These are phyloP conservation scores for Nanorana parkeri DNA, from an alignment of 2,113 vertebrate species.

Conservation along the genomic window DNA sequence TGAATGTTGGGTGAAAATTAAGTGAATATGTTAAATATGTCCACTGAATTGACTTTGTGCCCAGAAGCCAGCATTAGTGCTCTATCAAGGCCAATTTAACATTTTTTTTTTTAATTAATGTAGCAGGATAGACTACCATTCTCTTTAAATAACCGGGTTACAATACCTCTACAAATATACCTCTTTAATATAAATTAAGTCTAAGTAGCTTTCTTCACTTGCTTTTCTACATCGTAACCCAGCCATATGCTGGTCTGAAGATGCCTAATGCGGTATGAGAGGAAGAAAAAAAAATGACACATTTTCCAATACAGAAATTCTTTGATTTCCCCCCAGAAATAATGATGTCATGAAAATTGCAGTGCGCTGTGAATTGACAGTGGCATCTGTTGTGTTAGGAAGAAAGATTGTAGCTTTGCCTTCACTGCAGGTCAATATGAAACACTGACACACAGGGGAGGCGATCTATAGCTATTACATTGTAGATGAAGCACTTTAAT, in stretches of 20 bases:
- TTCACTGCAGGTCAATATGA: constrained; percentile 47
- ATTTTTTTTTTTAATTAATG: no score
- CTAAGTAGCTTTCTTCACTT: no score
- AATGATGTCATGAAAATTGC: constrained; percentile 45
- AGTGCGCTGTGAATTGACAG: constrained; percentile 43
- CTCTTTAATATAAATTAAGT: no score
- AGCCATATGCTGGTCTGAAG: neutral
- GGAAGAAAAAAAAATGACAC: neutral
- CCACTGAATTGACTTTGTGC: no score
- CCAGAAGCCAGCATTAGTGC: no score
- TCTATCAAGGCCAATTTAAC: no score
- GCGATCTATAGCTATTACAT: constrained; percentile 56
- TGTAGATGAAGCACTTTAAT: constrained; percentile 57
- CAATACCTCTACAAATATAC: no score
- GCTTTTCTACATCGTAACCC: neutral
- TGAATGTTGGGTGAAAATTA: no score
- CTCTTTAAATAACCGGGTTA: no score
- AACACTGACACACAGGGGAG: constrained; percentile 48
- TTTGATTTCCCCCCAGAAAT: constrained; percentile 45
- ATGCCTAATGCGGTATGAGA: neutral
- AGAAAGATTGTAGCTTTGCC: constrained; percentile 44
- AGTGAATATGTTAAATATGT: no score
- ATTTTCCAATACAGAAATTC: constrained; percentile 36
- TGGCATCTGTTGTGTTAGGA: constrained; percentile 53
- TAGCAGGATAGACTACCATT: no score